Evolutionary conservation across 2,888 invertebrate genomes (phyloP).

Genomic region (Bombyx huttoni): DNA sequence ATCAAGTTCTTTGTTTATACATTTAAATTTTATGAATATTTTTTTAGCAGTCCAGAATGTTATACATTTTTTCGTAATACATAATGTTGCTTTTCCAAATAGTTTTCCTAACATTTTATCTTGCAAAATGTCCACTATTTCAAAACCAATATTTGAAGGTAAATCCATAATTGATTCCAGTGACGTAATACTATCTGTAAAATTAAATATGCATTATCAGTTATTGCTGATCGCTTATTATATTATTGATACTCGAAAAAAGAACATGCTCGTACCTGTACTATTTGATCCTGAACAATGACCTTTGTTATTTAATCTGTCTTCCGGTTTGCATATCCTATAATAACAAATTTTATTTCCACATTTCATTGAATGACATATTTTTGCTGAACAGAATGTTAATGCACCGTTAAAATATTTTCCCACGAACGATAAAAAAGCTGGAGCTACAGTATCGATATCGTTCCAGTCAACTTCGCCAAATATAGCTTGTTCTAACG

Average conservation of each 20-base stretch:
- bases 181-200: conserved; percentile 50
- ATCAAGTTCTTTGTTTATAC: conserved; percentile 39
- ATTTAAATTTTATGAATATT: conserved; percentile 42
- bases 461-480: conserved; percentile 57
- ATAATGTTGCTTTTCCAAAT: conserved; percentile 54
- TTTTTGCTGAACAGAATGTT: conserved; percentile 49
- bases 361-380: conserved; percentile 61
- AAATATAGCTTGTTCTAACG: conserved; percentile 50
- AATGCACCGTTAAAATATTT: conserved; percentile 55
- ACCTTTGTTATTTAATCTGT: conserved; percentile 47
- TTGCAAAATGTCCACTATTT: conserved; percentile 55
- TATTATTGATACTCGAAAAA: neutral
- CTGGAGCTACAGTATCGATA: conserved; percentile 45
- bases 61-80: conserved; percentile 48
- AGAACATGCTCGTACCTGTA: conserved; percentile 29
- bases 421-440: conserved; percentile 54
- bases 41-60: conserved; percentile 46
- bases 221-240: neutral
- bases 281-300: conserved; percentile 46
- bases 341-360: conserved; percentile 42
- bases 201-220: conserved; percentile 3
- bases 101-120: conserved; percentile 51
- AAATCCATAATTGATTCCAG: conserved; percentile 58
- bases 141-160: conserved; percentile 49
- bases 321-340: conserved; percentile 39